Evolutionary conservation across 2,888 invertebrate genomes (phyloP).

Genomic region (Meandrusa payeni): DNA sequence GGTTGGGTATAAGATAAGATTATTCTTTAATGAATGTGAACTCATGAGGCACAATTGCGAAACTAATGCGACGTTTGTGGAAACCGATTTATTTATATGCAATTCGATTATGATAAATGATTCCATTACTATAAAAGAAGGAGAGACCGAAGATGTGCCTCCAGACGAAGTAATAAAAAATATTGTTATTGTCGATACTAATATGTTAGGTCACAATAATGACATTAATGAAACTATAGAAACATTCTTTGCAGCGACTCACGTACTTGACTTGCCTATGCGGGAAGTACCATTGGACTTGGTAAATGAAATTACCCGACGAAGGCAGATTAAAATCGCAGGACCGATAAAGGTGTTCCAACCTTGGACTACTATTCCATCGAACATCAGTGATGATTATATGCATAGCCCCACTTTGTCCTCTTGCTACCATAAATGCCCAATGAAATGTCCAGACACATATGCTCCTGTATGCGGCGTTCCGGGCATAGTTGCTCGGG

Average conservation of each 20-base stretch:
- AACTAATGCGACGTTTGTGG: slow-evolving; percentile 36
- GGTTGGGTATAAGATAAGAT: slow-evolving; percentile 47
- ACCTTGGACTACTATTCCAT: slow-evolving; percentile 50
- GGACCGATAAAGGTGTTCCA: slow-evolving; percentile 51
- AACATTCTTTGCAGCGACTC: slow-evolving; percentile 61
- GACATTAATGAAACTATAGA: slow-evolving; percentile 54
- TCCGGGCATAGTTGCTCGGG: slow-evolving; percentile 48
- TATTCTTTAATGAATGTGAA: slow-evolving; percentile 50
- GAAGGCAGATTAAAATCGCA: slow-evolving; percentile 41
- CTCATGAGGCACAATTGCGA: slow-evolving; percentile 51
- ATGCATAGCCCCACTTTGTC: slow-evolving; percentile 48
- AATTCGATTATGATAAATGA: slow-evolving; percentile 21
- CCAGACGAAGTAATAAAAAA: slow-evolving; percentile 18
- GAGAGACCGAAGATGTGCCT: not conserved
- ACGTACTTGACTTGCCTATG: slow-evolving; percentile 52
- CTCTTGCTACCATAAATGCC: slow-evolving; percentile 64
- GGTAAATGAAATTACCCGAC: slow-evolving; percentile 40
- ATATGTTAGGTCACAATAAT: slow-evolving; percentile 38
- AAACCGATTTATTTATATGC: slow-evolving; percentile 51
- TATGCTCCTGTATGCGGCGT: slow-evolving; percentile 64
- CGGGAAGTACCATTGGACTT: slow-evolving; percentile 37
- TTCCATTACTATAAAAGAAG: not conserved
- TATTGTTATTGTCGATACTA: slow-evolving; percentile 49
- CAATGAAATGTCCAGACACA: slow-evolving; percentile 58
- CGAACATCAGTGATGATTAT: slow-evolving; percentile 43